phyloP scores from a whole-genome alignment of 2,797 vertebrate species.

The Phrynocephalus guinanensis region DNA sequence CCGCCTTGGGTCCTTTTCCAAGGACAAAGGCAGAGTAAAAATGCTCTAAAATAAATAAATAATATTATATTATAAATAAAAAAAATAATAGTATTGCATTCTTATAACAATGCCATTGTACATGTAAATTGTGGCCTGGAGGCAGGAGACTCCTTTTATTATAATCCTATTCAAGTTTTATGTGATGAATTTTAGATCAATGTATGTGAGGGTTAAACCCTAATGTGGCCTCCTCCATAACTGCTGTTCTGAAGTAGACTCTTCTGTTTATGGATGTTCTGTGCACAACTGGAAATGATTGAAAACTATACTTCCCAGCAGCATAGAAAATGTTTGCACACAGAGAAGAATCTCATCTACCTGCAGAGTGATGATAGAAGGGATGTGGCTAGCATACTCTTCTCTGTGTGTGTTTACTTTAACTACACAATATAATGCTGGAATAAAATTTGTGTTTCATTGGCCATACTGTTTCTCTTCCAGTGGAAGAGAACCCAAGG shows the following conservation, averaged over 20 bases:
- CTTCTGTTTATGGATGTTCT: no score
- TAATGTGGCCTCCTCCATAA: not conserved
- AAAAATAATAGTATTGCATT: not conserved
- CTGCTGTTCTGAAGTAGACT: no score
- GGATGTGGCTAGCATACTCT: not conserved
- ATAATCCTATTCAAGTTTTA: not conserved
- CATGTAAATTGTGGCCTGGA: rapidly evolving
- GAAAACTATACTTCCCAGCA: no score
- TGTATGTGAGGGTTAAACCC: not conserved
- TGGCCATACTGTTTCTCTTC: not conserved
- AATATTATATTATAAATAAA: no score
- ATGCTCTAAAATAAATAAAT: no score
- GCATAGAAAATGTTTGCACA: no score
- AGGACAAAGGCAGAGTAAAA: no score
- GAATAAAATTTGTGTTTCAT: not conserved
- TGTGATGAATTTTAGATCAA: not conserved
- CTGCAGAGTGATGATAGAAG: not conserved
- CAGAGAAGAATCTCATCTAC: not conserved
- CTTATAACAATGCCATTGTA: constrained; percentile 32
- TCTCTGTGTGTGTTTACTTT: not conserved
- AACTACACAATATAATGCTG: not conserved
- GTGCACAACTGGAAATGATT: no score
- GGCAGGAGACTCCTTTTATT: rapidly evolving
- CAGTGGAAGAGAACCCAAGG: not conserved
- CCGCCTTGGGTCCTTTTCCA: no score